Conservation (phyloP, 1,140 invertebrate genomes). For the Drosophila pectinifera region DNA sequence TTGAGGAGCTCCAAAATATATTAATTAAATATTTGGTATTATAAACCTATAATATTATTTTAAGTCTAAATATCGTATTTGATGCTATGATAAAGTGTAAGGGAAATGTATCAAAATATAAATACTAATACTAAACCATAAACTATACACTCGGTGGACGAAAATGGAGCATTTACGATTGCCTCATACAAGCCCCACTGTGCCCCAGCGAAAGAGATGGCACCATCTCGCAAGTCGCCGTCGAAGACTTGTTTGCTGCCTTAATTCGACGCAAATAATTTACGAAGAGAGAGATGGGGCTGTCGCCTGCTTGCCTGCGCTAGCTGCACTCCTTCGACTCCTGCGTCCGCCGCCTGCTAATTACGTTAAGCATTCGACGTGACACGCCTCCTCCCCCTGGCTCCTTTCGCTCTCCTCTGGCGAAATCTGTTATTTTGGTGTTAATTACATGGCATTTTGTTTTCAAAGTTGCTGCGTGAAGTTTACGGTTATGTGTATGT, state of each 20-base stretch:
- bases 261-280: conserved; percentile 79
- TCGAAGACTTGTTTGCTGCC: conserved; percentile 70
- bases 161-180: no score
- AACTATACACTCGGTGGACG: no score
- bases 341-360: conserved; percentile 53
- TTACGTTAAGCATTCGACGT: conserved; percentile 78
- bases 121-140: no score
- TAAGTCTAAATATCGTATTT: no score
- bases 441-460: conserved; percentile 69
- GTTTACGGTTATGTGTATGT: conserved; percentile 50
- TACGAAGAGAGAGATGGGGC: conserved; percentile 34
- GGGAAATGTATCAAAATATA: no score
- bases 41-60: no score
- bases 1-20: no score
- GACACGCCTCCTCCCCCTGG: conserved; percentile 54
- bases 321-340: conserved; percentile 23
- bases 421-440: conserved; percentile 69
- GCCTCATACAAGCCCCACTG: conserved; percentile 31
- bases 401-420: conserved; percentile 11
- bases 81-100: no score
- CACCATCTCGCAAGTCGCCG: conserved; percentile 5
- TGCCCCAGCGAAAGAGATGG: conserved; percentile 13
- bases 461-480: conserved; percentile 48
- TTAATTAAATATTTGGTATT: no score
- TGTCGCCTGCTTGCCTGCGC: conserved; percentile 4